Percentiles rank a stretch among this genome's conserved stretches.
Evolutionary conservation across 2,888 invertebrate genomes (phyloP).

Genomic region (Apotomis turbidana): DNA sequence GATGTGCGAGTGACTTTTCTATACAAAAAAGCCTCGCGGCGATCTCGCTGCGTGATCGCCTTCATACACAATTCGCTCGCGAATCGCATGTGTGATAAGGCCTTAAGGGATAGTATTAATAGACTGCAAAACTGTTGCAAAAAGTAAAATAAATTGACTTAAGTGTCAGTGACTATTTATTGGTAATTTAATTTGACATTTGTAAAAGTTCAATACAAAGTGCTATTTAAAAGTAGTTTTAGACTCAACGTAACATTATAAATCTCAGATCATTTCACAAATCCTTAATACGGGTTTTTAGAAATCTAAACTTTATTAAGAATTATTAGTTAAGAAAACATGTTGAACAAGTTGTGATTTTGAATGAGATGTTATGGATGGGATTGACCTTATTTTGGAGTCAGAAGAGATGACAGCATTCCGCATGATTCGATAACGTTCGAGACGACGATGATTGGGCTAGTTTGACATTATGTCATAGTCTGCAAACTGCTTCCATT

Average conservation of each 20-base stretch:
- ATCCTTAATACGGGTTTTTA: background rate
- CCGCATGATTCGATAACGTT: slow-evolving; percentile 29
- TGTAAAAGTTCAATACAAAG: background rate
- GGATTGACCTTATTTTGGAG: slow-evolving; percentile 27
- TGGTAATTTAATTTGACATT: background rate
- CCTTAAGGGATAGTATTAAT: too few species aligned
- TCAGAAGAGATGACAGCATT: slow-evolving; percentile 13
- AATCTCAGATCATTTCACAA: background rate
- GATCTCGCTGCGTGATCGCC: too few species aligned
- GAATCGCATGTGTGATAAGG: too few species aligned
- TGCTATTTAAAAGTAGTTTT: background rate
- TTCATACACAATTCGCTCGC: too few species aligned
- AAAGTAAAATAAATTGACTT: too few species aligned
- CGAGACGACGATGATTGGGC: slow-evolving; percentile 27
- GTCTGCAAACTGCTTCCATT: slow-evolving; percentile 11
- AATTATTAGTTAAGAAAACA: slow-evolving; percentile 1
- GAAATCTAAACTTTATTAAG: background rate
- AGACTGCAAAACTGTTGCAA: too few species aligned
- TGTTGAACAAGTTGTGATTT: slow-evolving; percentile 1
- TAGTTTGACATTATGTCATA: slow-evolving; percentile 29
- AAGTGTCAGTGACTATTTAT: too few species aligned
- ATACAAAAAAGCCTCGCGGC: too few species aligned
- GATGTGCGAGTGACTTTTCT: too few species aligned
- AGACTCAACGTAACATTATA: background rate
- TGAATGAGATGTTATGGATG: background rate